A percentile compares a stretch with the other conserved stretches of the same genome.
These are phyloP conservation scores for Dryobota labecula DNA, from an alignment of 2,888 invertebrate species.

Conservation along the genomic window DNA sequence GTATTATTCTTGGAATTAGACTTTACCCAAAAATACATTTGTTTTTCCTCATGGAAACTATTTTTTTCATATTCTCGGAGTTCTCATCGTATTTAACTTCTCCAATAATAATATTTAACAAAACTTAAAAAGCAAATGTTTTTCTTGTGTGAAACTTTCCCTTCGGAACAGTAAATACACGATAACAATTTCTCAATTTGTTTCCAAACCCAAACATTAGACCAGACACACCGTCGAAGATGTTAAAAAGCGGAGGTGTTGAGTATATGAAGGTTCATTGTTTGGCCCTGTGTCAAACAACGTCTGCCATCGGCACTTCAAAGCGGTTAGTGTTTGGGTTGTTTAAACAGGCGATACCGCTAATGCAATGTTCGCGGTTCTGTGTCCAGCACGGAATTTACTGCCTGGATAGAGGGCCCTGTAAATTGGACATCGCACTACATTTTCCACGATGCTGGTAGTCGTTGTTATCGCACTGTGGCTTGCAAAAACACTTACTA, in stretches of 20 bases:
- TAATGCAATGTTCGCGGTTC: constrained; percentile 80
- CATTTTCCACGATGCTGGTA: constrained; percentile 45
- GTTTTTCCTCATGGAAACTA: constrained; percentile 16
- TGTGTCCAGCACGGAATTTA: constrained; percentile 63
- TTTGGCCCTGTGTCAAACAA: constrained; percentile 83
- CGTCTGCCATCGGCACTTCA: constrained; percentile 81
- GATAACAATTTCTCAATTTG: constrained; percentile 79
- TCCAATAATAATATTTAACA: constrained; percentile 51
- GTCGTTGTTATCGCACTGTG: constrained; percentile 46
- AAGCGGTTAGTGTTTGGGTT: constrained; percentile 75
- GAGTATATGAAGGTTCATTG: constrained; percentile 83
- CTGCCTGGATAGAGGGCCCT: constrained; percentile 51
- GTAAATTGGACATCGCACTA: constrained; percentile 64
- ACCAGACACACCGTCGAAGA: constrained; percentile 79
- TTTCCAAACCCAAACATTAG: constrained; percentile 75
- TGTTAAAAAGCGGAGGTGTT: constrained; percentile 85
- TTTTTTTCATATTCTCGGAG: constrained; percentile 13
- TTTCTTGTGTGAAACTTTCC: constrained; percentile 68
- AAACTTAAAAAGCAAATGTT: constrained; percentile 60
- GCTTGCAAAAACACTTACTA: constrained; percentile 47
- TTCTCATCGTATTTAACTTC: constrained; percentile 18
- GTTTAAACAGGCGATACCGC: constrained; percentile 83
- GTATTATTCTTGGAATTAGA: constrained; percentile 37
- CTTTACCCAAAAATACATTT: constrained; percentile 25
- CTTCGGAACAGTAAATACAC: constrained; percentile 71